Evolutionary conservation across 2,113 vertebrate genomes (phyloP), one percentile per base, ranked within the genome.

Genomic region (Carassius carassius): DNA sequence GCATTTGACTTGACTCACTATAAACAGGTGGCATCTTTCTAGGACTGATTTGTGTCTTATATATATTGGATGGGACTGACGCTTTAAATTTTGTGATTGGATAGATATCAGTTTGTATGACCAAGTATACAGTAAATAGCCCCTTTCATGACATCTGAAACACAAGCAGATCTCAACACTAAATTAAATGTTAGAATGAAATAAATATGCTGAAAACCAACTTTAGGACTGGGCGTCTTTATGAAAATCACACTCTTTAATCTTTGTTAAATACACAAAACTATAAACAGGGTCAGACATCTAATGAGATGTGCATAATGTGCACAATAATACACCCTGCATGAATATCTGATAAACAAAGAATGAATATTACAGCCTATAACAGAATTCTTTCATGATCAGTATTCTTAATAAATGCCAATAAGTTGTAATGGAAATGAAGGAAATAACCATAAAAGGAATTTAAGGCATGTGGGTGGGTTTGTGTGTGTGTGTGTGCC

Each of bases 391-490:
- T 65, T 60, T 51, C 25, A 23, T 54, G 21, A 58, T 56, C 63
- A 81, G 37, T 70, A 81, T 9, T n/a, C 23, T 21, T 60, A 60
- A 60, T 78, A 78, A 60, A 70, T 82, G 67, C 80, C 56, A 81
- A 81, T 72, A 41, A 32, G 21, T 23, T 25, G 49, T n/a, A 51
- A 70, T n/a, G 49, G 65, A 56, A 82, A 58, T 82, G 17, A 23
- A 41, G 21, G 21, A n/a, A 41, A 82, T 82, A 72, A 37, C 29
- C 65, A 82, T 72, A 56, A 81, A 70, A 41, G 65, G 29, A 32
- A 58, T 54, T 72, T 58, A 16, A 12, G 21, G 29, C 13, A 70
- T 58, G 5, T 72, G 63, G 0, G 79, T 69, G 29, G 2, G 49
- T 56, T 1, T 78, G 29, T 37, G 49, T 65, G 29, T 58, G 5